Conservation (phyloP, 2,888 invertebrate genomes). For the Osmoderma eremita region DNA sequence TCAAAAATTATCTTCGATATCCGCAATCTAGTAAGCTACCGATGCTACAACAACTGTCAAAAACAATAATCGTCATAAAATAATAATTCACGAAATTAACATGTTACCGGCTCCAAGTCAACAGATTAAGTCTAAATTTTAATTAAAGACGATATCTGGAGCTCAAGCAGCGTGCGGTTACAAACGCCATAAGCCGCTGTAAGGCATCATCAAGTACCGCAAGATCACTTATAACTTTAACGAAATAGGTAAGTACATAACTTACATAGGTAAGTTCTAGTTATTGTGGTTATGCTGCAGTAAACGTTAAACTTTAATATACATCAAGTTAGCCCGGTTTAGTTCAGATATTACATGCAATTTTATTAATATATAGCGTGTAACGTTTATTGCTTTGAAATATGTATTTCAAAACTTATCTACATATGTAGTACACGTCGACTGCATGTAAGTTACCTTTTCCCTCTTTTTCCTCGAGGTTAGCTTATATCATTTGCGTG, state of each 20-base stretch:
- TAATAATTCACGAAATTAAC: too few relatives aligned
- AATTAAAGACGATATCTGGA: constrained; percentile 22
- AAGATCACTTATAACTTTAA: constrained; percentile 27
- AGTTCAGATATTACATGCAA: constrained; percentile 29
- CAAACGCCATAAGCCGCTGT: constrained; percentile 1
- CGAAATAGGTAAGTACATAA: constrained; percentile 32
- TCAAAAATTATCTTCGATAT: too few relatives aligned
- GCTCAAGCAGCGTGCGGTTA: background rate
- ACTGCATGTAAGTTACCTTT: too few relatives aligned
- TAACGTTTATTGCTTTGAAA: constrained; percentile 4
- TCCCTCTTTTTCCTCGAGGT: too few relatives aligned
- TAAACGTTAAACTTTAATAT: constrained; percentile 30
- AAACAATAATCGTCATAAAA: too few relatives aligned
- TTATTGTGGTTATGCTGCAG: constrained; percentile 28
- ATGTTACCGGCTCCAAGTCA: background rate
- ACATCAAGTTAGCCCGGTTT: constrained; percentile 26
- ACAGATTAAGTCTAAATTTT: constrained; percentile 10
- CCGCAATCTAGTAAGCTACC: too few relatives aligned
- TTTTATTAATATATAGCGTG: constrained; percentile 26
- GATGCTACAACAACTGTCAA: too few relatives aligned
- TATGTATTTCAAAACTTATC: constrained; percentile 28
- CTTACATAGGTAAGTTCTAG: constrained; percentile 28
- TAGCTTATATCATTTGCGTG: too few relatives aligned
- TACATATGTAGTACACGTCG: too few relatives aligned
- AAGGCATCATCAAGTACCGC: constrained; percentile 28